Conservation (phyloP, 2,797 vertebrate genomes). For the Morelia viridis region DNA sequence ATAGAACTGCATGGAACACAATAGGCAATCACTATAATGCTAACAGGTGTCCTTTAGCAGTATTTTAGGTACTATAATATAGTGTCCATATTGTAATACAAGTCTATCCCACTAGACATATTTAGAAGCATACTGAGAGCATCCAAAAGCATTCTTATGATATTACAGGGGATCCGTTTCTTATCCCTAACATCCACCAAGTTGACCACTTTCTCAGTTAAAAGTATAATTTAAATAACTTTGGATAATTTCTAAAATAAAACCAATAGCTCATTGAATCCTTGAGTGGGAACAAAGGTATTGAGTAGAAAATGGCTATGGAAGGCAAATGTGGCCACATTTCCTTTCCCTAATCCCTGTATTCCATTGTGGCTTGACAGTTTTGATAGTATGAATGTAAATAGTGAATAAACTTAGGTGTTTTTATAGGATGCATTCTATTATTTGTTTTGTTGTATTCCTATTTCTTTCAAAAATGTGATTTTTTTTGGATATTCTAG, state of each 20-base stretch:
- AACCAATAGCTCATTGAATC: neutral
- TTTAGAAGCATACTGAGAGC: neutral
- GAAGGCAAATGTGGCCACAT: neutral
- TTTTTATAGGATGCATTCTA: slow-evolving; percentile 45
- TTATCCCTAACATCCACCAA: neutral
- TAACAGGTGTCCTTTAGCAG: neutral
- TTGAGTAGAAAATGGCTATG: neutral
- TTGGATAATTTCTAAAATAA: neutral
- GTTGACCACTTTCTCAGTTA: neutral
- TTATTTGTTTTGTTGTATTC: neutral
- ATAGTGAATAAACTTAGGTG: slow-evolving; percentile 23
- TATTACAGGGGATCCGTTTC: neutral
- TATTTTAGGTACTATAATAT: neutral
- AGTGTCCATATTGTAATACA: neutral
- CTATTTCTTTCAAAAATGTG: slow-evolving; percentile 22
- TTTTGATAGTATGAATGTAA: neutral
- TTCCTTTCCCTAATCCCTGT: neutral
- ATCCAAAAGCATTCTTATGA: neutral
- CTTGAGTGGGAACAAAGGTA: neutral
- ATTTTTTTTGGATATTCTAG: neutral
- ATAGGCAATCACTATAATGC: neutral
- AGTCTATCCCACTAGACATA: neutral
- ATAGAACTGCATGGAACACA: neutral
- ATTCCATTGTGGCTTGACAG: neutral
- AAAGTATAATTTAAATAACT: neutral